Evolutionary conservation across 2,797 vertebrate species (phyloP).

Genomic region (Rhinoraja longicauda): DNA sequence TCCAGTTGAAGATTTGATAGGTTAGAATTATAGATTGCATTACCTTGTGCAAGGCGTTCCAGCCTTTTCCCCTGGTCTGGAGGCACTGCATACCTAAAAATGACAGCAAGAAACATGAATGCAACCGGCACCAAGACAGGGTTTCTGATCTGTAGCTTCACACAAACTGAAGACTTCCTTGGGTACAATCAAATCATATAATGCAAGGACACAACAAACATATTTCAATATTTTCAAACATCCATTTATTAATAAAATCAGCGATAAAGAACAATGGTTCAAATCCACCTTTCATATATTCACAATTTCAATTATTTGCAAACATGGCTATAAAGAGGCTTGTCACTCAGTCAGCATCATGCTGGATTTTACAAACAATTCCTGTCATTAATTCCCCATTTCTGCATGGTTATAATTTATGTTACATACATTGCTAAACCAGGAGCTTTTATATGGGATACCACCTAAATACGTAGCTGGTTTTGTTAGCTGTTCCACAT

Average conservation of each 20-base stretch:
- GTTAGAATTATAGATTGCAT: conserved; percentile 39
- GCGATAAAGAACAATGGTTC: neutral
- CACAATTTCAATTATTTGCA: neutral
- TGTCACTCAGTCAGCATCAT: neutral
- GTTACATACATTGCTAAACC: neutral
- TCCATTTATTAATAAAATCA: neutral
- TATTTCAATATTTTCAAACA: conserved; percentile 15
- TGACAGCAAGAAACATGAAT: neutral
- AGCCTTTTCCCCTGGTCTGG: conserved; percentile 69
- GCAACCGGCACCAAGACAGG: neutral
- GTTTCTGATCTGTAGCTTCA: neutral
- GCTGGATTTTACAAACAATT: neutral
- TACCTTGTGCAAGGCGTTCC: conserved; percentile 72
- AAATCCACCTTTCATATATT: neutral
- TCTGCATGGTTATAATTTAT: neutral
- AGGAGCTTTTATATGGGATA: neutral
- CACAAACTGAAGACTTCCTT: neutral
- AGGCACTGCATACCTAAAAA: conserved; percentile 67
- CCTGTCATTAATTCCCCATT: neutral
- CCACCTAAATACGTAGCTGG: neutral
- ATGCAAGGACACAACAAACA: neutral
- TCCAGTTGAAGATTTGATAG: neutral
- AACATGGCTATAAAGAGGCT: neutral
- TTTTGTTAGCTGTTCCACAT: no score
- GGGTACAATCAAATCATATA: neutral